These are phyloP conservation scores for Lasius fuliginosus DNA, from an alignment of 2,888 invertebrate genomes.

Conservation along the genomic window DNA sequence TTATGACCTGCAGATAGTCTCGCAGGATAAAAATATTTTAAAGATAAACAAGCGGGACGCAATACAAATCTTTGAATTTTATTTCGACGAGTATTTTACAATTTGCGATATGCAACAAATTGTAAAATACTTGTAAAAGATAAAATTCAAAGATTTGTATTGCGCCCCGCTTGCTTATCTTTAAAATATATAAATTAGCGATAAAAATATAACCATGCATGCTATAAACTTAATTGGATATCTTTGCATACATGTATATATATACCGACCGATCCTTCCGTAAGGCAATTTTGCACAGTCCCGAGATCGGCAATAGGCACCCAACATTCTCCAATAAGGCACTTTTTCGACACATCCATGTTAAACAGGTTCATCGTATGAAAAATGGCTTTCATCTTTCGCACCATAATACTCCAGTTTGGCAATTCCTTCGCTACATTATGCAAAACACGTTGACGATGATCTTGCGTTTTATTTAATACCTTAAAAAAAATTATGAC, in stretches of 20 bases:
- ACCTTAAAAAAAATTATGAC: conserved; percentile 87
- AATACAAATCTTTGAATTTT: neutral
- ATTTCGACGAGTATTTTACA: neutral
- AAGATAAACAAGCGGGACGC: neutral
- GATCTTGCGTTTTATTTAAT: conserved; percentile 95
- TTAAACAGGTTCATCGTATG: conserved; percentile 97
- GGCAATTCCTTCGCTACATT: conserved; percentile 95
- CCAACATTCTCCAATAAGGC: conserved; percentile 97
- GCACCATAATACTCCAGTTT: conserved; percentile 95
- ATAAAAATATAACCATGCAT: neutral
- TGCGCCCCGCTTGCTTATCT: neutral
- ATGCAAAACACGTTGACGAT: conserved; percentile 93
- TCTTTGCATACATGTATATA: neutral
- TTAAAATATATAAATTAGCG: neutral
- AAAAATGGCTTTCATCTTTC: conserved; percentile 97
- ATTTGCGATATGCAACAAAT: neutral
- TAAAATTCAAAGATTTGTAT: neutral
- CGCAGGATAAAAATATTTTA: neutral
- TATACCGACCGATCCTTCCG: conserved; percentile 92
- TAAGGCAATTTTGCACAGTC: conserved; percentile 93
- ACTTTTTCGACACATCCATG: conserved; percentile 99
- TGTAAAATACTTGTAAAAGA: neutral
- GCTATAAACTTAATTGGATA: neutral
- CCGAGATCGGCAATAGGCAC: conserved; percentile 93
- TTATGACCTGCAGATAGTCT: neutral